Base-by-base conservation (phyloP, 2,888 invertebrate genomes). In the Acleris holmiana region DNA sequence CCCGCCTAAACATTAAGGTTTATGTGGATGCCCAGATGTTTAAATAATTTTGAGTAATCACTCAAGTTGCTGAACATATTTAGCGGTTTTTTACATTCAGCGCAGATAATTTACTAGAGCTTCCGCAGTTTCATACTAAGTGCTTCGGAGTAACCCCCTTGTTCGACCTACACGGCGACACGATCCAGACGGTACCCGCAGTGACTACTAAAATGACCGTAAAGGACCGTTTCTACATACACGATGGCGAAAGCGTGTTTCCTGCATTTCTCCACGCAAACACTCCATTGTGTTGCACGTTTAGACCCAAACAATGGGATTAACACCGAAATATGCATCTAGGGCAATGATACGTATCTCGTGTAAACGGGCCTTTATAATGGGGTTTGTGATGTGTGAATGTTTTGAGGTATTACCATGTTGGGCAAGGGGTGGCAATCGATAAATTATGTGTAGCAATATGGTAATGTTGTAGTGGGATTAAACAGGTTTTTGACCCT, bases 171-270 rank as follows among this genome's bases (percentile, higher is more conserved):
- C 13, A 13, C 35, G 35, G 29, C 29, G 29, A 13, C 13, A 35
- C 35, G 13, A 35, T 13, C 35, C 35, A 13, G 44, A 44, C 29
- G 29, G 29, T 8, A 29, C 44, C 44, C 44, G 19, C 8, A 17
- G 44, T 44, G 18, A 47, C 13, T 49, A 41, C 54, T 29, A 40
- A 6, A 19, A 35, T 18, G 19, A 21, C 48, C 15, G 17, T 60
- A 65, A 60, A 59, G 21, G 55, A 35, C 10, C 46, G n/a, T 65
- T 60, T 57, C 46, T 60, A 64, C 65, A 59, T 54, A 41, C 35
- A n/a, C 23, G 21, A 23, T 65, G 65, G 59, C 59, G 65, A 65
- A 65, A 65, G 65, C 60, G 65, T 65, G 64, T 59, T 59, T 64
- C 64, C 64, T 65, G 65, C 54, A 46, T 65, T 65, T 65, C 65